These are phyloP conservation scores for Toxostoma redivivum DNA, from an alignment of 2,113 vertebrate genomes.

Conservation along the genomic window DNA sequence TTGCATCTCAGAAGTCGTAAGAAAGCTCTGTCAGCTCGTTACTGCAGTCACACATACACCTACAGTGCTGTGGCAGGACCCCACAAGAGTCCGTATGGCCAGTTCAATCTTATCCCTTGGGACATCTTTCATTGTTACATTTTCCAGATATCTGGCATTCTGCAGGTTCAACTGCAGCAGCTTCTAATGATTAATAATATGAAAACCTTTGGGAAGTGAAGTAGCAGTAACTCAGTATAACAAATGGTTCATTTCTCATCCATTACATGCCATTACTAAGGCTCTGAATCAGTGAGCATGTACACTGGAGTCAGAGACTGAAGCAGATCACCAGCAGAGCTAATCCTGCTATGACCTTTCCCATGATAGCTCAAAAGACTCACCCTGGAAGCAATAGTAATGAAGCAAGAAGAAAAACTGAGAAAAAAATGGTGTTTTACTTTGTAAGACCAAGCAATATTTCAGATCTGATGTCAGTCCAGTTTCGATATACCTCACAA, in stretches of 20 bases:
- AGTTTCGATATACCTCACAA: neutral
- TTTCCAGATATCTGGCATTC: slow-evolving; percentile 37
- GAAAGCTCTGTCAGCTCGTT: neutral
- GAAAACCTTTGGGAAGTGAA: neutral
- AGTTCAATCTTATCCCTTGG: neutral
- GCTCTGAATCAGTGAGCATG: neutral
- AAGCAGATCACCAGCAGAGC: neutral
- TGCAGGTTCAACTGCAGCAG: neutral
- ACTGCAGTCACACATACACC: neutral
- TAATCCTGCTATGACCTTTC: neutral
- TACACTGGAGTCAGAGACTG: neutral
- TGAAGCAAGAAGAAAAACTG: neutral
- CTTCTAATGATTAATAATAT: slow-evolving; percentile 1
- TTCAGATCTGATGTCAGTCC: neutral
- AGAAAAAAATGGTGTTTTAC: neutral
- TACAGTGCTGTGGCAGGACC: neutral
- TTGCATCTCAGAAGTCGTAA: neutral
- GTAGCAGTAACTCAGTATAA: neutral
- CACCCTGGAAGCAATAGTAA: neutral
- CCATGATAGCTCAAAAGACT: neutral
- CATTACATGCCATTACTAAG: neutral
- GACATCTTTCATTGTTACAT: neutral
- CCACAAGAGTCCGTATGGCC: neutral
- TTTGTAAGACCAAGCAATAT: neutral
- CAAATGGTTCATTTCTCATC: neutral